Conservation (phyloP, 2,888 invertebrate genomes). For the Sinodicranocentrus sp. region DNA sequence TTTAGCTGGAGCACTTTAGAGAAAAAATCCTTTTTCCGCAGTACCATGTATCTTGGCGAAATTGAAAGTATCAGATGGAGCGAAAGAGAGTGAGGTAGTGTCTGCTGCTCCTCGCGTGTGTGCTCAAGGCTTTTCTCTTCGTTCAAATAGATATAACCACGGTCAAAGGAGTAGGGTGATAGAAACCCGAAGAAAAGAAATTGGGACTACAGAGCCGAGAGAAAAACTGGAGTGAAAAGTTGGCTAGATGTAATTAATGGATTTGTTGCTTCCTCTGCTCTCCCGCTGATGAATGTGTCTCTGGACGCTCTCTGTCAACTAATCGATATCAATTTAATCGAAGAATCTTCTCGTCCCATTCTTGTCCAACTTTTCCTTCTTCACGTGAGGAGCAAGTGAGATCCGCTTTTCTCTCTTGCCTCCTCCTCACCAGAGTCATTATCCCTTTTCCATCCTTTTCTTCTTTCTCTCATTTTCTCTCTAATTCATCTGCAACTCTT, state of each 20-base stretch:
- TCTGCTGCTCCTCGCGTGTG: no score
- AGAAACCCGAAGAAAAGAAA: constrained; percentile 18
- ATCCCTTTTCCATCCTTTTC: constrained; percentile 6
- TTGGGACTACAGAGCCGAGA: background rate
- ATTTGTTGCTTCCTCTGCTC: constrained; percentile 60
- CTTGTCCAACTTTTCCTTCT: constrained; percentile 11
- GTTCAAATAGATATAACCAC: background rate
- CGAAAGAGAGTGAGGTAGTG: no score
- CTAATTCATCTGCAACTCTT: background rate
- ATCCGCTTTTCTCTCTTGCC: background rate
- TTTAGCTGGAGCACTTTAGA: constrained; percentile 19
- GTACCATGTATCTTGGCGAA: constrained; percentile 2
- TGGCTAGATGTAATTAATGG: constrained; percentile 70
- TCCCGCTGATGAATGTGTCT: constrained; percentile 72
- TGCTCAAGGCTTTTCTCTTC: constrained; percentile 21
- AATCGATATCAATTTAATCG: constrained; percentile 74
- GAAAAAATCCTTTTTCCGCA: constrained; percentile 9
- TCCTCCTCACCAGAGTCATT: constrained; percentile 9
- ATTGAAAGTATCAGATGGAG: background rate
- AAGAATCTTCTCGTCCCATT: constrained; percentile 16
- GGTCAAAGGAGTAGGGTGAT: no score
- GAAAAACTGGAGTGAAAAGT: constrained; percentile 26
- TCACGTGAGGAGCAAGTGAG: background rate
- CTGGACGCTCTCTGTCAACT: constrained; percentile 56
- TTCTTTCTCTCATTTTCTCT: background rate